Evolutionary conservation across 2,113 vertebrate genomes (phyloP).

Genomic region (western clawed frog (Xenopus tropicalis)): DNA sequence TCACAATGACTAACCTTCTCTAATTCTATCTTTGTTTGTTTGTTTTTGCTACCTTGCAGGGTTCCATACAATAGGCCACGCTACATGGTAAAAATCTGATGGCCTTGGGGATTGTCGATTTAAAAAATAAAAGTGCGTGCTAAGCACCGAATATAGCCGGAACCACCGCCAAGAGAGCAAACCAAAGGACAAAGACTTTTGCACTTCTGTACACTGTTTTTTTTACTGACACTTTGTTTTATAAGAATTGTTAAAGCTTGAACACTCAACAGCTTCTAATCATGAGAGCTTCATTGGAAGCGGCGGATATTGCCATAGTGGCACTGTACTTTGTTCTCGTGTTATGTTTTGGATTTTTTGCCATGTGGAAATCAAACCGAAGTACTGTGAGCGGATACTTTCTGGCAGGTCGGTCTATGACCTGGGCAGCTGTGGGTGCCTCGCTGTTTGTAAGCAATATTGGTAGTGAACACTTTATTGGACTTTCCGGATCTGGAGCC

Average conservation of each 20-base stretch:
- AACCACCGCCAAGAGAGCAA: conserved; percentile 88
- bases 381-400: conserved; percentile 97
- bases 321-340: conserved; percentile 93
- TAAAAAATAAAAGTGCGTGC: conserved; percentile 64
- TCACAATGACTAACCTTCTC: conserved; percentile 54
- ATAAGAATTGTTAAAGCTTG: conserved; percentile 28
- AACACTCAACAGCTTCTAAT: conserved; percentile 51
- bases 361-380: conserved; percentile 95
- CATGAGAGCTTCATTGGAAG: conserved; percentile 85
- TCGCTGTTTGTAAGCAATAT: conserved; percentile 99
- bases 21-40: conserved; percentile 84
- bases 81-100: conserved; percentile 82
- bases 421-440: conserved; percentile 89
- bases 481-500: conserved; percentile 95
- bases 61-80: conserved; percentile 85
- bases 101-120: conserved; percentile 82
- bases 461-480: conserved; percentile 98
- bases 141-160: conserved; percentile 74
- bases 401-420: conserved; percentile 95
- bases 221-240: not conserved
- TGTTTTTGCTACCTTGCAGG: conserved; percentile 98
- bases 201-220: conserved; percentile 42
- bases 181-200: conserved; percentile 86
- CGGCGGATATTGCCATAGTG: conserved; percentile 90
- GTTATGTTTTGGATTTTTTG: conserved; percentile 88